A percentile compares a stretch with the other conserved stretches of the same genome.
phyloP scores from a whole-genome alignment of 2,888 invertebrate genomes.

The Rapana venosa region DNA sequence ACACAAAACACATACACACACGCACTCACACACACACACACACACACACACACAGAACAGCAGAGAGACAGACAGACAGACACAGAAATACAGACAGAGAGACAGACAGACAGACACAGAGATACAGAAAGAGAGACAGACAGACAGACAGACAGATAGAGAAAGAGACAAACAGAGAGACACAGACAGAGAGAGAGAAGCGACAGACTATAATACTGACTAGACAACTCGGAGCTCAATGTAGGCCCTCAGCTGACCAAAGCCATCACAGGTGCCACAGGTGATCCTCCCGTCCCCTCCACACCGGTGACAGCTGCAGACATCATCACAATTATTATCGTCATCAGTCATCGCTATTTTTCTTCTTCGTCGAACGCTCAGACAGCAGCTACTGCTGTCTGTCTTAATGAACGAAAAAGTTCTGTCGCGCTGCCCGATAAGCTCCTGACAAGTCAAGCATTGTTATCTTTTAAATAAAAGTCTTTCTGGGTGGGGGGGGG shows the following conservation, averaged over 20 bases:
- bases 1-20: conserved; percentile 30
- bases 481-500: too few relatives aligned
- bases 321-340: background rate
- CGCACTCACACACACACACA: background rate
- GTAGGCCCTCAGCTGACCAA: conserved; percentile 69
- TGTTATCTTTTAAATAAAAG: too few relatives aligned
- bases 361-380: too few relatives aligned
- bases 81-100: too few relatives aligned
- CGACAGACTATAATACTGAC: conserved; percentile 59
- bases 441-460: too few relatives aligned
- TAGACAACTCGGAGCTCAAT: conserved; percentile 71
- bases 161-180: background rate
- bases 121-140: background rate
- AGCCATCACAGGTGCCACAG: conserved; percentile 73
- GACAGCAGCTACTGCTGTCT: too few relatives aligned
- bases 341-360: too few relatives aligned
- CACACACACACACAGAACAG: conserved; percentile 2
- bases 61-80: background rate
- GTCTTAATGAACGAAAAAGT: too few relatives aligned
- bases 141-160: background rate
- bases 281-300: conserved; percentile 72
- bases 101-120: background rate
- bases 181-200: background rate
- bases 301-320: conserved; percentile 66
- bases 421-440: too few relatives aligned